Base-by-base conservation (phyloP, 2,113 vertebrate species). In the Trochalopteron elliotii region DNA sequence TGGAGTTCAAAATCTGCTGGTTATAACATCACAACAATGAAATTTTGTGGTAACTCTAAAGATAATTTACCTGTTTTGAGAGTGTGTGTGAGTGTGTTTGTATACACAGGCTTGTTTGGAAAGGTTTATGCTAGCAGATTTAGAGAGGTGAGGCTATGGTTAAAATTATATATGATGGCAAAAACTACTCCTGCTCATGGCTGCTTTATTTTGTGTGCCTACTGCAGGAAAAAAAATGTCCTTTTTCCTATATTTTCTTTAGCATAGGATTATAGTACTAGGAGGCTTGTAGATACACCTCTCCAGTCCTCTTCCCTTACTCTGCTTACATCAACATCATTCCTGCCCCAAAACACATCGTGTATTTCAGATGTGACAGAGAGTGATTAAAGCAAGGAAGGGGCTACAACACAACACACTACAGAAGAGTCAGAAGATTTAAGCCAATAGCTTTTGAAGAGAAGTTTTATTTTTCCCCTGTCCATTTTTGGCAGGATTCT, bases 131-230 rank as follows among this genome's bases (percentile, higher is more conserved):
- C 22, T 82, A 63, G 40, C 30, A 89, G 27, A 91, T 87, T 86
- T 83, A 72, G 31, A 94, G 25, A 79, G 27, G 72, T 87, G n/a
- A 96, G 84, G 3, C 35, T 71, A 44, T 65, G 23, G 18, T 87
- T 92, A 89, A 96, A 90, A 44, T 55, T 5, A 95, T 71, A 25
- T 5, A 75, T 65, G 80, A 60, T 60, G 89, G 7, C 10, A 71
- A 57, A 89, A 92, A 15, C 33, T 87, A 87, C 37, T 94, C 33
- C 40, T 94, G 57, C 55, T 89, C 50, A 80, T 79, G 18, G 24
- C 30, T 97, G 24, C 18, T 86, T 97, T 94, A 83, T 89, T 97
- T 70, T 82, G 19, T 82, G 23, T 37, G 90, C 35, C 50, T 95
- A 40, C 37, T 81, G 17, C 74, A 80, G 37, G 21, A 65, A 96